Evolutionary conservation across 2,888 invertebrate genomes (phyloP), one percentile per base, ranked within the genome.

Genomic region (Plagodis dolabraria): DNA sequence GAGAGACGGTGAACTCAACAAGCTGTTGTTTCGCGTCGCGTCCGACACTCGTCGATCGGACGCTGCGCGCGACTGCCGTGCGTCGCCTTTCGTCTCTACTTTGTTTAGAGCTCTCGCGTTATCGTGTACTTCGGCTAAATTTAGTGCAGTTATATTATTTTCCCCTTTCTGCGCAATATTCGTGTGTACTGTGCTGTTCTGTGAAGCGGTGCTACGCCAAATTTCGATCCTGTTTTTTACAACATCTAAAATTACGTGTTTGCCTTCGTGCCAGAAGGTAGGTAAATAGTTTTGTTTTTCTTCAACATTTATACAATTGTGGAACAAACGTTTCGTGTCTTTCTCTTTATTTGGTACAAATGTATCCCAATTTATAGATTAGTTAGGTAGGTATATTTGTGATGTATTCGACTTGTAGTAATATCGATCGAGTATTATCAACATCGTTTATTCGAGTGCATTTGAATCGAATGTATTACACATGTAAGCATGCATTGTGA

Each of bases 191-290:
- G 80, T 88, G 88, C 74, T 79, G 78, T 82, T 82, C 72, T 76
- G 79, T 80, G 80, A 74, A 75, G 65, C 72, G 66, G 67, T 72
- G 70, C 68, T 60, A 70, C 67, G 70, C 69, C 72, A 69, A 67
- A 73, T 75, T 71, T 75, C 69, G 74, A 73, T 75, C 70, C 72
- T 80, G 76, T 80, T 79, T 80, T 83, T 81, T 82, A 72, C 72
- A 75, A 76, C 64, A 75, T 85, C 83, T 85, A 87, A 85, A 86
- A 89, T 88, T 86, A 85, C 80, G 74, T 80, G 77, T 79, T 79
- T 77, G 77, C 82, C 69, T 74, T 76, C 74, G 82, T 83, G 87
- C 85, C 84, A 86, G 84, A 87, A 89, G 89, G 89, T 88, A 84
- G 75, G 72, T 67, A 58, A 69, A 69, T 67, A 67, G 71, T 75